Conservation (phyloP, 2,888 invertebrate species). For the Lasiommata megera region DNA sequence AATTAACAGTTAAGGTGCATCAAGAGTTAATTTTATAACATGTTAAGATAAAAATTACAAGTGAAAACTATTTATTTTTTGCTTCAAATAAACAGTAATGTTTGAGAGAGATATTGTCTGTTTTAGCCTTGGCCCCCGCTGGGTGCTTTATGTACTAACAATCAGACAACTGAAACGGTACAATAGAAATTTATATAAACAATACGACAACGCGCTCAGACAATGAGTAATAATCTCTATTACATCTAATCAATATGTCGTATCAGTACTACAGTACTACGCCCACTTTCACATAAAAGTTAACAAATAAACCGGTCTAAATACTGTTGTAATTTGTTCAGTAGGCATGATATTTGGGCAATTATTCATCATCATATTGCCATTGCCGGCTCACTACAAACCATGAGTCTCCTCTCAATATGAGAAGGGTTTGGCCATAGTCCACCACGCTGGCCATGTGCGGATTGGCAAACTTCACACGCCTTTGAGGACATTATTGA, state of each 20-base stretch:
- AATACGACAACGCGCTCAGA: background rate
- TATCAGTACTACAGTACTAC: conserved; percentile 6
- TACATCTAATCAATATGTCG: conserved; percentile 1
- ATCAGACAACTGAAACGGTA: background rate
- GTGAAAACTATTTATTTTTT: too few species aligned
- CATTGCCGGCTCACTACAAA: too few species aligned
- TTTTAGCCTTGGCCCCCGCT: conserved; percentile 5
- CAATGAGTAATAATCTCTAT: conserved; percentile 12
- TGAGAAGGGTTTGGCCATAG: too few species aligned
- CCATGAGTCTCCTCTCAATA: too few species aligned
- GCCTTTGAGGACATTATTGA: too few species aligned
- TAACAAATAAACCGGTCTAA: background rate
- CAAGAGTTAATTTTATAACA: too few species aligned
- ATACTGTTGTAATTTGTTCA: background rate
- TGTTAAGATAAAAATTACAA: too few species aligned
- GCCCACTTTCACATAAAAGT: conserved; percentile 11
- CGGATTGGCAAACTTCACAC: too few species aligned
- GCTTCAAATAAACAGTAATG: background rate
- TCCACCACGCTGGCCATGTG: too few species aligned
- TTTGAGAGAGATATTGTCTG: background rate
- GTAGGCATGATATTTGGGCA: background rate
- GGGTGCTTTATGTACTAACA: background rate
- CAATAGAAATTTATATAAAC: conserved; percentile 5
- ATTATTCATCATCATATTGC: too few species aligned
- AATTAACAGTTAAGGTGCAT: too few species aligned